Evolutionary conservation across 2,797 vertebrate species (phyloP).

Genomic region (Phrynocephalus vlangalii): DNA sequence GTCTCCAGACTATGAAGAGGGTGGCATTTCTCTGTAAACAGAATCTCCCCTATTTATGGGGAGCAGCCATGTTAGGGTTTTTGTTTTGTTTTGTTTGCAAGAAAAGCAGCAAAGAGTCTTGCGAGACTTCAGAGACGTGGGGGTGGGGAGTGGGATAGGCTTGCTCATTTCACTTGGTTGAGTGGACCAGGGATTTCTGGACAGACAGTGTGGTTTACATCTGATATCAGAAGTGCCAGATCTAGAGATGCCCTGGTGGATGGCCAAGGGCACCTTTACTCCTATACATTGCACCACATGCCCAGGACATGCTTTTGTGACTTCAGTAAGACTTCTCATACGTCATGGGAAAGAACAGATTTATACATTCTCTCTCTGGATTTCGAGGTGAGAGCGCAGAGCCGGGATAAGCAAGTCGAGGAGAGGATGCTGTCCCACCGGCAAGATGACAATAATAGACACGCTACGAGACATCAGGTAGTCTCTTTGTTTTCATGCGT

Average conservation of each 20-base stretch:
- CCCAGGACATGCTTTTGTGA: neutral
- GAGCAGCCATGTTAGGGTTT: no score
- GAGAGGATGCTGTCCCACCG: constrained; percentile 89
- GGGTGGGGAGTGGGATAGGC: no score
- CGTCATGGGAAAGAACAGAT: accelerated
- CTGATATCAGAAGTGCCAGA: neutral
- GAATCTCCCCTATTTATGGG: neutral
- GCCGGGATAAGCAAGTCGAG: constrained; percentile 97
- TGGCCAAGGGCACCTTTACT: neutral
- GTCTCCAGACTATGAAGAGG: no score
- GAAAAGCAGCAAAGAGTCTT: no score
- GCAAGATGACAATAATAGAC: constrained; percentile 93
- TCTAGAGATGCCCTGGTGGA: neutral
- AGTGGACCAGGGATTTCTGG: neutral
- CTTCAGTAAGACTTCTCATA: neutral
- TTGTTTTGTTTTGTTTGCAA: no score
- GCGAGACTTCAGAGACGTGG: no score
- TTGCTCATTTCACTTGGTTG: neutral
- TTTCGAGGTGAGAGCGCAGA: constrained; percentile 93
- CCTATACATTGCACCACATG: neutral
- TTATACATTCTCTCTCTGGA: constrained; percentile 65
- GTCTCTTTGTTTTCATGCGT: neutral
- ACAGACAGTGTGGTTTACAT: neutral
- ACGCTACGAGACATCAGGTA: constrained; percentile 97
- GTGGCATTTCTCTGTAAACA: neutral